Base-by-base conservation (phyloP, 1,140 invertebrate species). In the Nebria ingens region DNA sequence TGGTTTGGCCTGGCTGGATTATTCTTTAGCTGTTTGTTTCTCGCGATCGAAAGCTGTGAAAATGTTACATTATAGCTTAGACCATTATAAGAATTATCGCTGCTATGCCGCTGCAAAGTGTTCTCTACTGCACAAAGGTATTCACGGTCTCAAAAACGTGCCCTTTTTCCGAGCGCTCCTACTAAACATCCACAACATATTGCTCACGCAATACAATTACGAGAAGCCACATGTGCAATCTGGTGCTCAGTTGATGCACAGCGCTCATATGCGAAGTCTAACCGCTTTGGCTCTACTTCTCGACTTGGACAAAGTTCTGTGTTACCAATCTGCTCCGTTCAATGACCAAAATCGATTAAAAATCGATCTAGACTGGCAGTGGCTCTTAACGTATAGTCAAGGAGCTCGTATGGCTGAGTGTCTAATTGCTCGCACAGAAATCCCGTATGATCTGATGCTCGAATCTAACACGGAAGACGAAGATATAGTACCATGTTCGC, bases 171-270 rank as follows among this genome's bases (percentile, higher is more conserved):
- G 73, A 59, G 68, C 72, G 21, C 65, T 83, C 11, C 65, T 80
- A 1, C 68, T 69, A 21, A 65, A 73, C 34, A 65, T 85, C 19
- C 81, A 81, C 1, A 65, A 66, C 11, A 62, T 71, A 12, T 53
- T 83, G 15, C 61, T 76, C 11, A 71, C 77, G 52, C 82, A 84
- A 64, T 80, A 79, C 57, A 67, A 73, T 2, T 68, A 76, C 65
- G 83, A 85, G 66, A 81, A 80, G 63, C 62, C 71, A 2, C 60
- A 65, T 19, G 73, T 84, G n/a, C 70, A 76, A 52, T 76, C 69
- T 53, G 82, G 82, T 6, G 71, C 79, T 9, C 80, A 83, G 60
- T 66, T 85, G 49, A 68, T 81, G 54, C 78, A 81, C 66, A 81
- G 79, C 57, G 65, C 73, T 50, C 82, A 81, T 65, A 69, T 85